Percentiles rank a stretch among this genome's conserved stretches.
phyloP scores from a whole-genome alignment of 2,113 vertebrate species.

The Polypterus senegalus region DNA sequence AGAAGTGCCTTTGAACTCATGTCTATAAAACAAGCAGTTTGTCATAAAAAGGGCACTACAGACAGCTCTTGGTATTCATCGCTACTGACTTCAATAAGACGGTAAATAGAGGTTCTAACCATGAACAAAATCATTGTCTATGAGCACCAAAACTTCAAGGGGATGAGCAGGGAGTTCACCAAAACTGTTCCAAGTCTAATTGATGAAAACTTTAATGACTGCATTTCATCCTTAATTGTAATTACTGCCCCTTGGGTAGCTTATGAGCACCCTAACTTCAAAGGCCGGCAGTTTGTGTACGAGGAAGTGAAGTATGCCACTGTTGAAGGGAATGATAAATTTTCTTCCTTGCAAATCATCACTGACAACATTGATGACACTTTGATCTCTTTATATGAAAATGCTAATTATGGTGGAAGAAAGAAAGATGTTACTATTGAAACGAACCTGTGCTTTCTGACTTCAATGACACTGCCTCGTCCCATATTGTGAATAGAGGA shows the following conservation, averaged over 20 bases:
- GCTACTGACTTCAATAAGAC: too few relatives aligned
- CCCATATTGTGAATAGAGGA: slow-evolving; percentile 15
- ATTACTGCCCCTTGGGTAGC: slow-evolving; percentile 9
- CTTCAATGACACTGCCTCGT: slow-evolving; percentile 12
- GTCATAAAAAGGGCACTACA: too few relatives aligned
- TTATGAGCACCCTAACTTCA: slow-evolving; percentile 2
- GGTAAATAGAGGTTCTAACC: too few relatives aligned
- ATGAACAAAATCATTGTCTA: slow-evolving; percentile 19
- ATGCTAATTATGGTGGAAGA: neutral
- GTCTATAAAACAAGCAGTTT: too few relatives aligned
- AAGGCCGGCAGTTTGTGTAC: neutral
- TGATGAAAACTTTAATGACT: slow-evolving; percentile 5
- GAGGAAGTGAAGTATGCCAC: slow-evolving; percentile 4
- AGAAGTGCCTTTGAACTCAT: too few relatives aligned
- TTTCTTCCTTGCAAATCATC: slow-evolving; percentile 13
- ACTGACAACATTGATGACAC: slow-evolving; percentile 9
- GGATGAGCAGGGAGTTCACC: slow-evolving; percentile 11
- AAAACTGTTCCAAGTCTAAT: slow-evolving; percentile 4
- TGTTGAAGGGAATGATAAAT: neutral
- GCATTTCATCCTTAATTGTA: neutral
- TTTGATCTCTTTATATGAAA: slow-evolving; percentile 10
- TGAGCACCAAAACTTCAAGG: neutral
- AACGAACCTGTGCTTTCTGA: slow-evolving; percentile 3
- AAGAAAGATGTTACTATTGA: slow-evolving; percentile 5
- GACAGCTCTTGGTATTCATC: too few relatives aligned